Evolutionary conservation across 2,888 invertebrate genomes (phyloP).

Genomic region (Abrostola triplasia): DNA sequence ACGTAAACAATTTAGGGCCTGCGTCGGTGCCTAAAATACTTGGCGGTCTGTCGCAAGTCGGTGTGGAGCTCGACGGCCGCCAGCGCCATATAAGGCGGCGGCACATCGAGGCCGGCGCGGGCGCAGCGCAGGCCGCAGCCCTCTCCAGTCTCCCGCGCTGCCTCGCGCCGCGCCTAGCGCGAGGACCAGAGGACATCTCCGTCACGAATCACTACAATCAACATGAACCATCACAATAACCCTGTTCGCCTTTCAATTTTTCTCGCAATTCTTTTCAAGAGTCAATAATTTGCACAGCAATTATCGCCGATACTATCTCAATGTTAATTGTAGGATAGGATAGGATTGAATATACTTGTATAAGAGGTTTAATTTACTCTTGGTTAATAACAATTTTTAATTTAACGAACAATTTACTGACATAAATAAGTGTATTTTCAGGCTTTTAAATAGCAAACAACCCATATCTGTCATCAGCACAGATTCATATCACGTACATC

Average conservation of each 20-base stretch:
- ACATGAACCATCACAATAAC: slow-evolving; percentile 45
- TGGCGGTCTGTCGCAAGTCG: slow-evolving; percentile 69
- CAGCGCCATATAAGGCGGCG: slow-evolving; percentile 79
- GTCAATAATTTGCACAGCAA: slow-evolving; percentile 61
- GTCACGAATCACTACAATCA: slow-evolving; percentile 52
- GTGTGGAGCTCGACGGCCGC: slow-evolving; percentile 72
- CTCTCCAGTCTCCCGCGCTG: slow-evolving; percentile 45
- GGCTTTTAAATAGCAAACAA: slow-evolving; percentile 30
- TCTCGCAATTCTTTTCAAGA: slow-evolving; percentile 58
- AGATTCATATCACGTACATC: slow-evolving; percentile 69
- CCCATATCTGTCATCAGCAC: slow-evolving; percentile 61
- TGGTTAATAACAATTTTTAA: slow-evolving; percentile 8
- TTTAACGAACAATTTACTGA: background rate
- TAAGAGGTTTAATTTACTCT: background rate
- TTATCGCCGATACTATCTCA: slow-evolving; percentile 57
- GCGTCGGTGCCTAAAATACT: slow-evolving; percentile 71
- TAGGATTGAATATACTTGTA: slow-evolving; percentile 25
- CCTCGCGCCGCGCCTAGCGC: slow-evolving; percentile 51
- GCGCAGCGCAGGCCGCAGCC: slow-evolving; percentile 40
- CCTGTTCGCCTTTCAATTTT: slow-evolving; percentile 68
- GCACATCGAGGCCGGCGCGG: slow-evolving; percentile 74
- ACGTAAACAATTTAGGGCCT: slow-evolving; percentile 78
- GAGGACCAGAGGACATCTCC: slow-evolving; percentile 58
- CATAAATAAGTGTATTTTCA: slow-evolving; percentile 3
- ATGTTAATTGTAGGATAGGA: slow-evolving; percentile 55